Evolutionary conservation across 2,888 invertebrate species (phyloP).

Genomic region (Neocrepidodera transversa): DNA sequence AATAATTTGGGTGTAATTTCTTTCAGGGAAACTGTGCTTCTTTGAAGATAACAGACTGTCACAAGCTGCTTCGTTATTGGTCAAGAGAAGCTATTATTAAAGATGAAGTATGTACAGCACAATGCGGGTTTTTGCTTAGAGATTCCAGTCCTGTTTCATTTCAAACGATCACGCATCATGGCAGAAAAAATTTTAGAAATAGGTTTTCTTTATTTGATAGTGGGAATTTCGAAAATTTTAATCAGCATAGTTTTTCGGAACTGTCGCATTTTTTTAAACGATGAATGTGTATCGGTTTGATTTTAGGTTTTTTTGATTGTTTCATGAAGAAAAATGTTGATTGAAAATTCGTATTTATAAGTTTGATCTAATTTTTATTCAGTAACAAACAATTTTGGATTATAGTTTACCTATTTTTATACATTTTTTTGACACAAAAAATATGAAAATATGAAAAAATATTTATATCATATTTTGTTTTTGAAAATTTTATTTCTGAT

Average conservation of each 20-base stretch:
- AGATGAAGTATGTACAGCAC: slow-evolving; percentile 90
- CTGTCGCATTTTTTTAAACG: slow-evolving; percentile 14
- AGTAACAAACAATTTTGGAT: no score
- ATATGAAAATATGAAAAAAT: no score
- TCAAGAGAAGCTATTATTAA: slow-evolving; percentile 80
- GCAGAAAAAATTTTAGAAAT: background rate
- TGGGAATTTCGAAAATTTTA: background rate
- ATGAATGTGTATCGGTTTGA: background rate
- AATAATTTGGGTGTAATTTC: no score
- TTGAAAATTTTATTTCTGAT: no score
- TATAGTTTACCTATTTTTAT: no score
- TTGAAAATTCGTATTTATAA: no score
- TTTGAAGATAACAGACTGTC: slow-evolving; percentile 85
- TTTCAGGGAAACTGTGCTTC: slow-evolving; percentile 88
- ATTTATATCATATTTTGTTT: no score
- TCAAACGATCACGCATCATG: slow-evolving; percentile 8
- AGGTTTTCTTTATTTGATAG: background rate
- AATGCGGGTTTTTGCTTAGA: slow-evolving; percentile 80
- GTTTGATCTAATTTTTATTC: no score
- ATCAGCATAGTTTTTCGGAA: slow-evolving; percentile 8
- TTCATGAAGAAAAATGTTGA: no score
- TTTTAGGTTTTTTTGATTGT: no score
- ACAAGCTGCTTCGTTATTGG: slow-evolving; percentile 82
- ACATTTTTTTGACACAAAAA: no score
- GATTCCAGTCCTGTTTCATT: slow-evolving; percentile 54